Base-by-base conservation (phyloP, 2,888 invertebrate species). In the Sinopyrophorus schimmeli region DNA sequence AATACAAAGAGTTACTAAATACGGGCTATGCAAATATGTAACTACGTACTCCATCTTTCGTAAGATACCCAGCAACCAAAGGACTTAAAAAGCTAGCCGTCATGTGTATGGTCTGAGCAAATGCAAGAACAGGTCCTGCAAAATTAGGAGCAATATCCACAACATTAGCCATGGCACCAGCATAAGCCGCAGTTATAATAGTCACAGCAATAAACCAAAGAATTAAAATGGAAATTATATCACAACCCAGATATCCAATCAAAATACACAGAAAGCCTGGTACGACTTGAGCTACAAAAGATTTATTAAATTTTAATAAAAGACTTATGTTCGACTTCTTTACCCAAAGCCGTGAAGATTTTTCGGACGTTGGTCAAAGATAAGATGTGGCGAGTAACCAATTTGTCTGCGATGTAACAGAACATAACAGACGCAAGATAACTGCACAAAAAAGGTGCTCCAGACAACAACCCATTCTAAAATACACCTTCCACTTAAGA, bases 101-200 rank as follows among this genome's bases (percentile, higher is more conserved):
- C 86, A 86, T 86, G 69, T 86, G 86, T 60, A 86, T 84, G n/a
- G 86, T 86, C 73, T 86, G 86, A 57, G 85, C 84, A 68, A 86
- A 86, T 7, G 86, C 85, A 55, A 86, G 70, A 30, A 86, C 83
- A 18, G 85, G 84, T 38, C 82, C 87, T 38, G 87, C 87, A 61
- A 84, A 82, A 72, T 87, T 86, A n/a, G 87, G 87, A 1, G 87
- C 85, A 48, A 88, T 83, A 67, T 88, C 87, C 9, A 88, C 85
- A 53, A 87, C 82, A 62, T 82, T 87, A 1, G 86, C 86, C 83
- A 87, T 86, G 2, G 86, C 86, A 21, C 86, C 86, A 2, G 86
- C 86, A 65, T 86, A 86, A 0, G 84, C 80, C 6, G 86, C 84
- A 11, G 86, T 86, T 59, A 86, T 83, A 48, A 85, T 74, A 6